Base-by-base conservation (phyloP, 2,797 vertebrate genomes). In the Prionace glauca region DNA sequence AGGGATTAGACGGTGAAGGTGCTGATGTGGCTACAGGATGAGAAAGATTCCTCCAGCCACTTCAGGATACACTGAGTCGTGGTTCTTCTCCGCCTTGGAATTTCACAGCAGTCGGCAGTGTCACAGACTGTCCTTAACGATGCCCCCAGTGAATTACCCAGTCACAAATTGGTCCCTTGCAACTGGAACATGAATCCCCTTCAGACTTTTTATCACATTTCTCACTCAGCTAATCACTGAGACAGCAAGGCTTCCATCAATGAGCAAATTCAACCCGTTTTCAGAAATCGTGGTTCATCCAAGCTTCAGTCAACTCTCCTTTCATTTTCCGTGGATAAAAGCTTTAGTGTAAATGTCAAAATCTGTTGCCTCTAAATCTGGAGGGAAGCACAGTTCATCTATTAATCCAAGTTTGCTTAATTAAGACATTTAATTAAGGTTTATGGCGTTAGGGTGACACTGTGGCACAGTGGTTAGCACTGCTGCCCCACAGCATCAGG, bases 131-230 rank as follows among this genome's bases (percentile, higher is more conserved):
- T 90, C 87, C 7, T 12, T 62, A 60, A 90, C 0, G 14, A 62
- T 90, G 14, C 60, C 87, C 86, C 86, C 45, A 0, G 50, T 88
- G 50, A 88, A 88, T 88, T 84, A 84, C 45, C 41, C 81, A 45
- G 81, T 18, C 86, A 60, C 86, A 88, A 88, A 88, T 88, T 88
- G 50, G 86, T 50, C 86, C 29, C 56, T n/a, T n/a, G 87, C 87
- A 90, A 32, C 29, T 62, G 24, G 14, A 62, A 62, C 60, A 90
- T 90, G 56, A 65, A 56, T 60, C 24, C 86, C 86, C 86, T 56
- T 1, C 50, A 56, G 86, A 32, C 86, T 60, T 88, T 88, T 88
- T 88, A 60, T 56, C 50, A 87, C 45, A 41, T 41, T 22, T 84
- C 16, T 56, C 50, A 24, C 50, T 29, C 50, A 11, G 60, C 9